Evolutionary conservation across 2,888 invertebrate genomes (phyloP), one percentile per base, ranked within the genome.

Genomic region (Seira musarum): DNA sequence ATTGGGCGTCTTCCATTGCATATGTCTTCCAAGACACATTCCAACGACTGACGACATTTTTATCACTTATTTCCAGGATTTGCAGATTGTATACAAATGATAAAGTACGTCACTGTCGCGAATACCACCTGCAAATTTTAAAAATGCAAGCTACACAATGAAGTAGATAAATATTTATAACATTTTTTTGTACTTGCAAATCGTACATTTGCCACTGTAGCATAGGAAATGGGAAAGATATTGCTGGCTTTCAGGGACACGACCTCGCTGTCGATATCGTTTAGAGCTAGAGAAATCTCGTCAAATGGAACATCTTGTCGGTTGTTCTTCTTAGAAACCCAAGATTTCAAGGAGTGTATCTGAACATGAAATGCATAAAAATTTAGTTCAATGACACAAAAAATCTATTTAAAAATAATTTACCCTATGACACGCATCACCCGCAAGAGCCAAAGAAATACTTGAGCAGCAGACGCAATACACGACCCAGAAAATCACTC

Each of bases 201-300:
- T n/a, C n/a, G n/a, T 53, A 68, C 68, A 24, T 22, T 53, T 1
- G 68, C 68, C n/a, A 68, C 3, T 3, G 53, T 15, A 0, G 22
- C 13, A 24, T 22, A 68, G 1, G 68, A 53, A 24, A 68, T 53
- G 13, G 68, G 53, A 68, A 53, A 68, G 17, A 68, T 17, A 6
- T n/a, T 24, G 5, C 68, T 46, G 1, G 53, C 68, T 22, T 68
- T 68, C 6, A 68, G 19, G 17, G 53, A 53, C 1, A 68, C 53
- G 1, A 53, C 17, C n/a, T 53, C 53, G 10, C 13, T 22, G 19
- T 68, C 68, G 5, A 68, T 8, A n/a, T 68, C 53, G 25, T 68
- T 49, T n/a, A 68, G 17, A n/a, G 53, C 13, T 10, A 68, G 6
- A 17, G 22, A 53, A 2, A 68, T 22, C 49, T 68, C 53, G 6